Base-by-base conservation (phyloP, 2,113 vertebrate genomes). In the Piprites chloris region DNA sequence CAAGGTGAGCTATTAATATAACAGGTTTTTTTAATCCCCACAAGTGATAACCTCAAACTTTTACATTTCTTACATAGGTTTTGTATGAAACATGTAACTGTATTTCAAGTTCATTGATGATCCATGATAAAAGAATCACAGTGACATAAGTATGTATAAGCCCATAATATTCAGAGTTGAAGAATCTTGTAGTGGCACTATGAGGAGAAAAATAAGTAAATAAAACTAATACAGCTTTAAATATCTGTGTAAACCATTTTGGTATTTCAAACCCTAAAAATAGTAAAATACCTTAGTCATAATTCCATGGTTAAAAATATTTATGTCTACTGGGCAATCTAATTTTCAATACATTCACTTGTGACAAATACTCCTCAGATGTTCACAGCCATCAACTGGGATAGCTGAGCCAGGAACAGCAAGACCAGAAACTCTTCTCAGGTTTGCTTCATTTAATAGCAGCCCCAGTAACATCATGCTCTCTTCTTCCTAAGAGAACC, bases 401-500 rank as follows among this genome's bases (percentile, higher is more conserved):
- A 65, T 0, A 80, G 79, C 67, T 74, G 56, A 71, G 39, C 15
- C 42, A 53, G 41, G 22, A 67, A 41, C 42, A 85, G 41, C 39
- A 81, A 87, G 46, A 87, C n/a, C 22, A 81, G 50, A 84, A 75
- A 35, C 35, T 61, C 50, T 66, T 74, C n/a, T 81, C 55, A 81
- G 27, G 12, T 87, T 59, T 73, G 22, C 23, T 52, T 81, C 27
- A 32, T 2, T 7, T 27, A 82, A 63, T 22, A 75, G 56, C 55
- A 93, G 42, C 47, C 26, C 30, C 7, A 2, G 26, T 9, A 49
- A 46, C 33, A 62, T 0, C 0, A 1, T 2, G 4, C 10, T 68
- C 6, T 46, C 30, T 14, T 80, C 41, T 59, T 73, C 55, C 59
- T 62, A 58, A 52, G 0, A 15, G 33, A 78, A 37, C 9, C 42